Evolutionary conservation across 2,888 invertebrate species (phyloP).

Genomic region (Troides aeacus): DNA sequence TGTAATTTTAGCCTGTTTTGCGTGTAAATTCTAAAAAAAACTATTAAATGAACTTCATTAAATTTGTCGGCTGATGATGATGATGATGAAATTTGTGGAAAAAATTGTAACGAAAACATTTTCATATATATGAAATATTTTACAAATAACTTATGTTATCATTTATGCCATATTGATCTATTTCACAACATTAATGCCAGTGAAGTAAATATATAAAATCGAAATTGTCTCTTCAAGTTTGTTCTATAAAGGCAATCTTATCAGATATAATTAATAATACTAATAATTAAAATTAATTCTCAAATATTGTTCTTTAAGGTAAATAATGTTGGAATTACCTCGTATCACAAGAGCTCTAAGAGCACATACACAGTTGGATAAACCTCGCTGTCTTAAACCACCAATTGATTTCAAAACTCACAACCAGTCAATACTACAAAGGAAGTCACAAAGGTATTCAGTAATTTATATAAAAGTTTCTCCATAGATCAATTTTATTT

Average conservation of each 20-base stretch:
- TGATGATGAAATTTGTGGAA: neutral
- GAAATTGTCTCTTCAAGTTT: neutral
- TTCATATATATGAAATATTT: neutral
- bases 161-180: conserved; percentile 4
- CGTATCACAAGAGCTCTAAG: conserved; percentile 83
- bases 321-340: conserved; percentile 74
- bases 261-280: neutral
- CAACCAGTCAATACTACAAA: conserved; percentile 20
- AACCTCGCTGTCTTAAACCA: conserved; percentile 66
- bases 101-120: no score
- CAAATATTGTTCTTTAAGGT: conserved; percentile 11
- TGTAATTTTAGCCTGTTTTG: neutral
- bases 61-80: neutral
- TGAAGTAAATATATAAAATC: neutral
- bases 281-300: neutral
- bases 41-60: neutral
- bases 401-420: conserved; percentile 43
- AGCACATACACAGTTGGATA: conserved; percentile 80
- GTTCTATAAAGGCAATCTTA: neutral
- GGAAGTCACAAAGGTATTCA: conserved; percentile 36
- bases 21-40: neutral
- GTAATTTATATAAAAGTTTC: conserved; percentile 20
- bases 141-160: neutral
- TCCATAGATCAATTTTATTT: neutral
- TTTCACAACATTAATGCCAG: neutral